Evolutionary conservation across 2,888 invertebrate genomes (phyloP).

Genomic region (Acrobasis suavella): DNA sequence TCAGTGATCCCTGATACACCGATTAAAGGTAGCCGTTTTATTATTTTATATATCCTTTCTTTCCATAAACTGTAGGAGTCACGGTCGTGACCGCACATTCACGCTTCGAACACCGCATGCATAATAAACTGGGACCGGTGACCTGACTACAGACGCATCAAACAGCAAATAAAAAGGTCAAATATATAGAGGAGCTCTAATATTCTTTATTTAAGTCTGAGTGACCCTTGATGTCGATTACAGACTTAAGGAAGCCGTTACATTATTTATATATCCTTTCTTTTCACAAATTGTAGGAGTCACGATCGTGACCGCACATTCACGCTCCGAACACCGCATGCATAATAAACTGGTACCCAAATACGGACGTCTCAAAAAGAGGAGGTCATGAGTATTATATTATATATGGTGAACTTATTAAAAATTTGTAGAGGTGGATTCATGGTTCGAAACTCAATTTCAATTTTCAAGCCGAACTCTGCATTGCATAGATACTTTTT

Average conservation of each 20-base stretch:
- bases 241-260: too few species aligned
- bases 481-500: too few species aligned
- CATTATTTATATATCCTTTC: not conserved
- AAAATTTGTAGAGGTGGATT: too few species aligned
- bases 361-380: conserved; percentile 6
- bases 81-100: conserved; percentile 12
- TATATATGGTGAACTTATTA: not conserved
- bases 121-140: too few species aligned
- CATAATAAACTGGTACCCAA: conserved; percentile 20
- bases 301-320: conserved; percentile 17
- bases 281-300: conserved; percentile 15
- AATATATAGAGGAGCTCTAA: not conserved
- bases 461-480: too few species aligned
- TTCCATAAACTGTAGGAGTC: conserved; percentile 13
- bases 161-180: not conserved
- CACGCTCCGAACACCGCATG: conserved; percentile 24
- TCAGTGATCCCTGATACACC: not conserved
- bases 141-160: too few species aligned
- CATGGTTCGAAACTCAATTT: too few species aligned
- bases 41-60: conserved; percentile 18
- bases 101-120: conserved; percentile 8
- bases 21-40: conserved; percentile 19
- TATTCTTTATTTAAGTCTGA: too few species aligned
- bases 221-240: not conserved
- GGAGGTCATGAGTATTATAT: not conserved